phyloP scores from a whole-genome alignment of 2,113 vertebrate genomes.

The Trogon melanurus region DNA sequence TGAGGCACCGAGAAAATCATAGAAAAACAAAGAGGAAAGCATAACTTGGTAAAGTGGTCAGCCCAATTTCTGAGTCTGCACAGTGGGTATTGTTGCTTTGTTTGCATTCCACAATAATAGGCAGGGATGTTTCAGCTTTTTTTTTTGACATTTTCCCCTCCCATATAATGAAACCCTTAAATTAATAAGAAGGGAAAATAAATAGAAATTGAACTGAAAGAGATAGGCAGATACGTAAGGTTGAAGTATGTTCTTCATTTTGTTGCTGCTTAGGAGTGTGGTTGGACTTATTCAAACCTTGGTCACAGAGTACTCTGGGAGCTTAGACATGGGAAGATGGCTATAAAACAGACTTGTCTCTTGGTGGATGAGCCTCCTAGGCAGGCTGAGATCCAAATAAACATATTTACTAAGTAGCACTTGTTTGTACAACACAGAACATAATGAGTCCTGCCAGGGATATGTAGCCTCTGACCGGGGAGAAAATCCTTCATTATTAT shows the following conservation, averaged over 20 bases:
- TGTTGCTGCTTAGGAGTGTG: neutral
- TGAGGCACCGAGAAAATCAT: neutral
- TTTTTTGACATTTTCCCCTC: neutral
- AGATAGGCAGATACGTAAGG: neutral
- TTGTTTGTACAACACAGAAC: neutral
- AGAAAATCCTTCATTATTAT: neutral
- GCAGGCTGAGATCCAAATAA: neutral
- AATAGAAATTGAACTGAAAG: neutral
- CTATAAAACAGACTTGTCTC: neutral
- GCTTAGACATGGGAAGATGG: neutral
- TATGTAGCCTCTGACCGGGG: rapidly evolving
- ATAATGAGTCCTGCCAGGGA: rapidly evolving
- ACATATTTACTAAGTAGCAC: rapidly evolving
- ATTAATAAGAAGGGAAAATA: neutral
- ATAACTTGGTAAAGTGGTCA: rapidly evolving
- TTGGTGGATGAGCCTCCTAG: neutral
- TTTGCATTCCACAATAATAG: neutral
- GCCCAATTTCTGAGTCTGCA: neutral
- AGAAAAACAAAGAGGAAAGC: neutral
- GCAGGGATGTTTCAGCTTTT: neutral
- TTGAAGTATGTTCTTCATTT: neutral
- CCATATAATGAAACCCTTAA: rapidly evolving
- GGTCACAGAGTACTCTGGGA: neutral
- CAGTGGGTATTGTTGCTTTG: neutral
- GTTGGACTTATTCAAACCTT: neutral